Evolutionary conservation across 1,140 invertebrate species (phyloP), one percentile per base, ranked within the genome.

Genomic region (Heliconius hermathena): DNA sequence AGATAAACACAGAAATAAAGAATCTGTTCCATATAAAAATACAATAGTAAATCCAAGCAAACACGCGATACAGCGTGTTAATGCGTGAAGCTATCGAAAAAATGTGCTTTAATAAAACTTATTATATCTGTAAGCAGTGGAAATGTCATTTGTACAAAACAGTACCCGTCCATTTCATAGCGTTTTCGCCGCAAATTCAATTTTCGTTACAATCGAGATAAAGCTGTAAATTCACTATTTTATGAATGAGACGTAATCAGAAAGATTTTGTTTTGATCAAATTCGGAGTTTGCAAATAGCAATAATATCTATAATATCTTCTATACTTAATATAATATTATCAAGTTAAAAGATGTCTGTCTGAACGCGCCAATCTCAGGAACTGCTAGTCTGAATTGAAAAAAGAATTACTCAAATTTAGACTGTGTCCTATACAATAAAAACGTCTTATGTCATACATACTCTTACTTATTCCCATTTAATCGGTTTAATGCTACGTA

Each of bases 161-260:
- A 29, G 11, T 16, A n/a, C n/a, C n/a, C 54, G 22, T 9, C 26
- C 26, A 46, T 66, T 74, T 70, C 26, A 54, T 57, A 20, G 33
- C 18, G 29, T 74, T 46, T 38, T n/a, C 29, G 33, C 70, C 49
- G 70, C 49, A 80, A 80, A 80, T 80, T 80, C 78, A 80, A 80
- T 76, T 80, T 80, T 38, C 71, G 3, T 72, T 22, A 73, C 71
- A 77, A 76, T 80, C 74, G 66, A 76, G 73, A 80, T 70, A 74
- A 77, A 73, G 74, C 54, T 73, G 75, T 76, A 76, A 80, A 80
- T 73, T 79, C 71, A 80, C 75, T 76, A 73, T 57, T 80, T 76
- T 77, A 80, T 74, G 46, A 73, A 73, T 77, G 74, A 36, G 54
- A 57, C 46, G 54, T 80, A 73, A 76, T 72, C 66, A 38, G 74